Evolutionary conservation across 2,888 invertebrate species (phyloP).

Genomic region (Tetropium fuscum): DNA sequence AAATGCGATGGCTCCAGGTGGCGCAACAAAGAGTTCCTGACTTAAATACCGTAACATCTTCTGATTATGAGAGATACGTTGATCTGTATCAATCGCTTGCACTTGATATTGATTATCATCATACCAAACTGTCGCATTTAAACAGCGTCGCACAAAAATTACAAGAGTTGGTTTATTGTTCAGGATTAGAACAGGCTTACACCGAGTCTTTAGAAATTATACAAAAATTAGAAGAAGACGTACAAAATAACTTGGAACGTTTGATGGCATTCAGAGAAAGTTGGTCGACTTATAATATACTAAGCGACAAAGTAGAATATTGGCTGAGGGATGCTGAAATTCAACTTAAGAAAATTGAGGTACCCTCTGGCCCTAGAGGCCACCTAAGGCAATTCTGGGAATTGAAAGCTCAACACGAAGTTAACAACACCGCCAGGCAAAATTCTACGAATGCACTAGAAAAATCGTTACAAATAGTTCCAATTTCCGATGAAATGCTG

Average conservation of each 20-base stretch:
- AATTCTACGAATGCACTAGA: constrained; percentile 82
- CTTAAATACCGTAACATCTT: constrained; percentile 82
- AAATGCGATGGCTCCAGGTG: constrained; percentile 85
- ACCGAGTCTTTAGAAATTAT: constrained; percentile 79
- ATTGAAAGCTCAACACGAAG: constrained; percentile 87
- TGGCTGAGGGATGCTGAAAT: constrained; percentile 83
- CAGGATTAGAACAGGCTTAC: constrained; percentile 80
- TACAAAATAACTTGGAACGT: constrained; percentile 78
- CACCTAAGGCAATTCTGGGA: constrained; percentile 90
- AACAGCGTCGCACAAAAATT: constrained; percentile 79
- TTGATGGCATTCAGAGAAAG: constrained; percentile 81
- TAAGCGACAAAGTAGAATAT: constrained; percentile 79
- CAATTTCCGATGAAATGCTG: constrained; percentile 86
- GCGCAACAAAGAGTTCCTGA: constrained; percentile 88
- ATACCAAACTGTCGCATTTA: constrained; percentile 81
- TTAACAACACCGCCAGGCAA: constrained; percentile 81
- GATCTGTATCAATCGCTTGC: constrained; percentile 85
- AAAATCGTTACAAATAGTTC: constrained; percentile 81
- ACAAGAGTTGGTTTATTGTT: constrained; percentile 80
- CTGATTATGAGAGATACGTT: constrained; percentile 87
- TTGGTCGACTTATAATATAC: constrained; percentile 80
- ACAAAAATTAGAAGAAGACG: constrained; percentile 79
- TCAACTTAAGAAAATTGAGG: constrained; percentile 75
- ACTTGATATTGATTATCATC: constrained; percentile 83
- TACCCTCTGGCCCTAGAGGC: constrained; percentile 73